These are phyloP conservation scores for Drosophila niveifrons DNA, from an alignment of 2,888 invertebrate genomes.

Conservation along the genomic window DNA sequence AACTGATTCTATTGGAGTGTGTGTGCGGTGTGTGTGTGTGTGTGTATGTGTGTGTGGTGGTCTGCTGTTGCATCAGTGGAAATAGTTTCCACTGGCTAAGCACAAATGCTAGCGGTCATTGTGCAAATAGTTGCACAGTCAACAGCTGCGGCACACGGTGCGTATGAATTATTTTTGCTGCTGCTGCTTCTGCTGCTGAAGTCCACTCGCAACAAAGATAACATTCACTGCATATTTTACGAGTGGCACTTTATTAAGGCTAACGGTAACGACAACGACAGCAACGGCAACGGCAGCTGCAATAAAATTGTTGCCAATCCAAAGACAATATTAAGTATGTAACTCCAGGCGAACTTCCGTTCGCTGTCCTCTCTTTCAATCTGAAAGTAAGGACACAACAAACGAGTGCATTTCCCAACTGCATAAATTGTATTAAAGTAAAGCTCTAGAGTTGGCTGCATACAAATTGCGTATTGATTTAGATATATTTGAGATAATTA, in stretches of 20 bases:
- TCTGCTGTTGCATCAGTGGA: not conserved
- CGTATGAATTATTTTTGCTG: constrained; percentile 53
- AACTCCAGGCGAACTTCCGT: not conserved
- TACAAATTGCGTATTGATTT: too few relatives aligned
- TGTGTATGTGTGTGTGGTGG: not conserved
- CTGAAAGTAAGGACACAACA: not conserved
- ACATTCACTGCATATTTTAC: constrained; percentile 37
- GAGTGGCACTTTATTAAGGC: constrained; percentile 24
- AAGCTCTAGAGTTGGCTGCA: not conserved
- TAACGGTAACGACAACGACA: not conserved
- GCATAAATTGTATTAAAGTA: not conserved
- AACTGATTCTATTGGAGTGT: too few relatives aligned
- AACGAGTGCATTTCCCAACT: not conserved
- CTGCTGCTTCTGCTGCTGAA: not conserved
- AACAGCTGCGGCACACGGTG: constrained; percentile 31
- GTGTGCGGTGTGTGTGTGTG: too few relatives aligned
- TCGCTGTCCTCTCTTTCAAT: too few relatives aligned
- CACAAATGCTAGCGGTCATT: constrained; percentile 38
- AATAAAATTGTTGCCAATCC: constrained; percentile 19
- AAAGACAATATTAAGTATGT: constrained; percentile 10
- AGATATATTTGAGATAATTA: too few relatives aligned
- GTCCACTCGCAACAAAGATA: constrained; percentile 44
- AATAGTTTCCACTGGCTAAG: constrained; percentile 41
- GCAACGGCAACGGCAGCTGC: not conserved
- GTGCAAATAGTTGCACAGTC: constrained; percentile 44